phyloP scores from a whole-genome alignment of 2,113 vertebrate species.

The Leptosomus discolor region DNA sequence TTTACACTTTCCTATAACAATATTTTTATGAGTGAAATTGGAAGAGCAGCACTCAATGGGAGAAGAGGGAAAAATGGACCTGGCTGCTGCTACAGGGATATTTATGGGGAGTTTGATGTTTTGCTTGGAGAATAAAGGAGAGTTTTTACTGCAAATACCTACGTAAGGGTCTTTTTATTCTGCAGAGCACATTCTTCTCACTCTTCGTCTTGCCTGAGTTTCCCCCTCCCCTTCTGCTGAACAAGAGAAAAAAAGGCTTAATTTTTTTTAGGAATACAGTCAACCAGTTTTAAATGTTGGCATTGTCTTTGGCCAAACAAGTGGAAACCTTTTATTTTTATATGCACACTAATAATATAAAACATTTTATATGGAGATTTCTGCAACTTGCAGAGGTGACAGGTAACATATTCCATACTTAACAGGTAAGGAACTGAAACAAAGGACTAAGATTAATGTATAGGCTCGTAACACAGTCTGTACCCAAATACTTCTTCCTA shows the following conservation, averaged over 20 bases:
- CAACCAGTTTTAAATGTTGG: background rate
- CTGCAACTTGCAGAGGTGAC: background rate
- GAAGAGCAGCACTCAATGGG: background rate
- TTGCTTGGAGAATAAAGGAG: background rate
- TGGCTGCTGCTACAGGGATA: background rate
- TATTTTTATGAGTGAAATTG: conserved; percentile 50
- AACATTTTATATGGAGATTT: background rate
- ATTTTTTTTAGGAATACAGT: background rate
- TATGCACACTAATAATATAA: background rate
- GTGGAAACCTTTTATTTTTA: background rate
- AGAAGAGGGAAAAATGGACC: background rate
- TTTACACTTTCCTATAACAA: conserved; percentile 12
- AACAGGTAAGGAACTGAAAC: background rate
- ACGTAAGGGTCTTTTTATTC: conserved; percentile 17
- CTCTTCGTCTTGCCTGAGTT: background rate
- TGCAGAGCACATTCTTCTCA: background rate
- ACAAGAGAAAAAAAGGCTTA: background rate
- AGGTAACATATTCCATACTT: background rate
- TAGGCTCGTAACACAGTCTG: background rate
- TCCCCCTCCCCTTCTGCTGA: background rate
- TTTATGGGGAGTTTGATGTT: background rate
- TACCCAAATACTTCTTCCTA: background rate
- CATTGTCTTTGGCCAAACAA: background rate
- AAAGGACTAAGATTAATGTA: background rate
- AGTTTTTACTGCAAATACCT: background rate